Percentiles rank a stretch among this genome's conserved stretches.
Conservation (phyloP, 2,888 invertebrate species). For the Melinaea marsaeus region DNA sequence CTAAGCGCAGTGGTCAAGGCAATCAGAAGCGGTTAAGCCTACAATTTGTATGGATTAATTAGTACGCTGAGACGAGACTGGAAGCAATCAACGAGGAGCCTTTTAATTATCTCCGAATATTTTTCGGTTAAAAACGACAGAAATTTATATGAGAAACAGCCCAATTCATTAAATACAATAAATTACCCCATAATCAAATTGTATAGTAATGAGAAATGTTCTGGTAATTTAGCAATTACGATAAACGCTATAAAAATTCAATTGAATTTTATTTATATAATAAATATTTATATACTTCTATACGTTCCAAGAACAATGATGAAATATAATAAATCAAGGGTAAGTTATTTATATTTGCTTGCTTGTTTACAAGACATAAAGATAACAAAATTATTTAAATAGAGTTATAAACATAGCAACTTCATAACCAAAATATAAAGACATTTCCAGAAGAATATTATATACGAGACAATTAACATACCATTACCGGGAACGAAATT, state of each 20-base stretch:
- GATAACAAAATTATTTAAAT: constrained; percentile 11
- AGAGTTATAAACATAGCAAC: constrained; percentile 12
- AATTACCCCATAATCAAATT: constrained; percentile 11
- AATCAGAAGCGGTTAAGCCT: constrained; percentile 24
- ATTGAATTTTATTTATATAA: neutral
- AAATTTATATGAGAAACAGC: constrained; percentile 9
- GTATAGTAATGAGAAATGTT: constrained; percentile 2
- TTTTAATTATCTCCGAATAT: constrained; percentile 35
- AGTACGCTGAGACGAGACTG: constrained; percentile 24
- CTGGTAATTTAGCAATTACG: neutral
- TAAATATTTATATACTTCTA: constrained; percentile 1
- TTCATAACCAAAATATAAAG: constrained; percentile 14
- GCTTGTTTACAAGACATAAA: neutral
- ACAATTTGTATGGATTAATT: constrained; percentile 31
- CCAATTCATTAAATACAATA: constrained; percentile 16
- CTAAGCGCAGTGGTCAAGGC: constrained; percentile 13
- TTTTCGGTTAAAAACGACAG: constrained; percentile 18
- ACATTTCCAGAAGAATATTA: constrained; percentile 21
- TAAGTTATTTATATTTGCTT: neutral
- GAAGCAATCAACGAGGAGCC: constrained; percentile 33
- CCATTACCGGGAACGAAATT: constrained; percentile 34
- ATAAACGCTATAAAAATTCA: neutral
- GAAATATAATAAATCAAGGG: neutral
- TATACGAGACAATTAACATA: constrained; percentile 25
- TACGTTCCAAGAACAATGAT: neutral